A percentile compares a stretch with the other conserved stretches of the same genome.
These are phyloP conservation scores for Halcyon leucocephala DNA, from an alignment of 2,797 vertebrate species.

Conservation along the genomic window DNA sequence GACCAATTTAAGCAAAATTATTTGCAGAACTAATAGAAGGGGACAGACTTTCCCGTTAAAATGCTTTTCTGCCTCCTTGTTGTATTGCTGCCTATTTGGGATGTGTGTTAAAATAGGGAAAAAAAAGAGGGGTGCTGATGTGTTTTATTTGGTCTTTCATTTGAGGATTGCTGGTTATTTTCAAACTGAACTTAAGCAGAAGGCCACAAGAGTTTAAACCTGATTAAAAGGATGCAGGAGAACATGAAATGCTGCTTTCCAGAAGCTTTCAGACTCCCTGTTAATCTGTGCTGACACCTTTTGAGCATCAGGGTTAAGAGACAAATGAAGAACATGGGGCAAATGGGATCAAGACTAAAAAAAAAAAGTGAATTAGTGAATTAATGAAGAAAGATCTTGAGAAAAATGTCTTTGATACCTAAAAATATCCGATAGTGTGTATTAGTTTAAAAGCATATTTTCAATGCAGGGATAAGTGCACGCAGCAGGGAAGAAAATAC, in stretches of 20 bases:
- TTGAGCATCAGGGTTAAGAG: constrained; percentile 61
- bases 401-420: constrained; percentile 65
- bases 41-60: not conserved
- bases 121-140: not conserved
- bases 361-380: constrained; percentile 68
- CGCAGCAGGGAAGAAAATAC: constrained; percentile 57
- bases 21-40: not conserved
- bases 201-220: constrained; percentile 39
- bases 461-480: constrained; percentile 60
- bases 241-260: constrained; percentile 58
- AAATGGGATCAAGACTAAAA: constrained; percentile 48
- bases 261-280: constrained; percentile 56
- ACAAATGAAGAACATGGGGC: constrained; percentile 58
- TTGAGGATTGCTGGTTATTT: constrained; percentile 2
- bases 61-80: not conserved
- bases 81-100: not conserved
- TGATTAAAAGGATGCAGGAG: constrained; percentile 62
- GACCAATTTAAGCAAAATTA: not conserved
- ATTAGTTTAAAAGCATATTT: constrained; percentile 65
- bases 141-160: constrained; percentile 24
- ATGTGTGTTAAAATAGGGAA: not conserved
- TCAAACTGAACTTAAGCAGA: constrained; percentile 27
- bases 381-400: constrained; percentile 71
- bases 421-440: constrained; percentile 54
- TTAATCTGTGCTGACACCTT: constrained; percentile 62